Base-by-base conservation (phyloP, 2,888 invertebrate genomes). In the Nematopogon swammerdamellus region DNA sequence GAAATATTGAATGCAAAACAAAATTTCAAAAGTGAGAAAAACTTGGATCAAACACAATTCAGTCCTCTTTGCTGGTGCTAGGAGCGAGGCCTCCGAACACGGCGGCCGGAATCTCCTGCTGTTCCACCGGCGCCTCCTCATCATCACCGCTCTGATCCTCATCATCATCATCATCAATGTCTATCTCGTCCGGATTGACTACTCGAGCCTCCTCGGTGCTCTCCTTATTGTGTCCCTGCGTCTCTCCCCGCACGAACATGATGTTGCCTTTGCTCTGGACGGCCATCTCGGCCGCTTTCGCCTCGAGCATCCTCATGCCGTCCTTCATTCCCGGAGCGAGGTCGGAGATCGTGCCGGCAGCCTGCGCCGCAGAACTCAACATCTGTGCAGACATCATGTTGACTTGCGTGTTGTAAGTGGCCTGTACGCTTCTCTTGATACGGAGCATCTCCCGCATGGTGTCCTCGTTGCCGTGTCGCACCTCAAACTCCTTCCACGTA, bases 321-420 rank as follows among this genome's bases (percentile, higher is more conserved):
- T 95, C 94, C 59, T 88, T 86, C 58, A 85, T 86, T 25, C 88
- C 89, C 30, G 88, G 87, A 25, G 89, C 87, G 53, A 88, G 80
- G 64, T 89, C 89, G 1, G 88, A 88, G 46, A 87, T 75, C 19
- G 88, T 87, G 17, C 88, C 85, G 36, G 85, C 82, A 49, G 82
- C 81, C 58, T 83, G 82, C 17, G 83, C 81, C 43, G 86, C 85
- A 18, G 90, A 91, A 59, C 89, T 92, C 59, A 97, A 79, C 91
- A 97, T 96, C 71, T 97, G 97, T 1, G 97, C 96, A 14, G 96
- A 94, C 96, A 98, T 97, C 91, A 97, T 97, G 68, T 98, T 98
- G n/a, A 87, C 86, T 81, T 98, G 97, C 1, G 97, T 98, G 68
- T 98, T 99, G 69, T 95, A 99, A 61, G 93, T 93, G 3, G 98